Evolutionary conservation across 2,113 vertebrate species (phyloP).

Genomic region (Mobula hypostoma): DNA sequence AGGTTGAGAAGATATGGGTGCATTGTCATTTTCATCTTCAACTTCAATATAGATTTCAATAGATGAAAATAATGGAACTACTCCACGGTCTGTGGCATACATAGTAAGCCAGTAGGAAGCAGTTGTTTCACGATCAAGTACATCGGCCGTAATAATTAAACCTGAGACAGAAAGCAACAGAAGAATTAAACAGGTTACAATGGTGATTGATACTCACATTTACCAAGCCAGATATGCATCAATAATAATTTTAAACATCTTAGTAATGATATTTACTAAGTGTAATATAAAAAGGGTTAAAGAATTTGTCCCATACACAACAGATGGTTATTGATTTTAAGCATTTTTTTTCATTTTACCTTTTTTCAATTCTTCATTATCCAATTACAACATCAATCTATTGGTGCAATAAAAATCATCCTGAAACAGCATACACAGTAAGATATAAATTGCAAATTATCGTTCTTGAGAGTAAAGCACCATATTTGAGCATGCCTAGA

Average conservation of each 20-base stretch:
- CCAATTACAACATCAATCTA: not conserved
- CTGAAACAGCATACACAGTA: not conserved
- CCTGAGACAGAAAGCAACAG: conserved; percentile 57
- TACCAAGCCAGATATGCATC: not conserved
- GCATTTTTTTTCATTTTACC: not conserved
- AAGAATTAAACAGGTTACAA: not conserved
- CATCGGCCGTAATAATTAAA: conserved; percentile 82
- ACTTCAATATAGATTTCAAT: conserved; percentile 88
- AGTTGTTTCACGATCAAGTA: conserved; percentile 85
- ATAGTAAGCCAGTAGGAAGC: conserved; percentile 89
- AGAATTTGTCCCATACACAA: not conserved
- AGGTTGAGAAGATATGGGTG: conserved; percentile 82
- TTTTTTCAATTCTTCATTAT: not conserved
- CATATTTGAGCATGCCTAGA: not conserved
- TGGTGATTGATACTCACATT: not conserved
- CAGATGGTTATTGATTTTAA: not conserved
- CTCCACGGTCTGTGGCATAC: conserved; percentile 85
- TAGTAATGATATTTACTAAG: not conserved
- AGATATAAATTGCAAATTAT: conserved; percentile 5
- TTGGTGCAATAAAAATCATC: not conserved
- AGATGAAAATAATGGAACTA: conserved; percentile 79
- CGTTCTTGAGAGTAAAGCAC: not conserved
- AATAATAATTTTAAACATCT: not conserved
- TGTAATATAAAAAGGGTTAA: not conserved
- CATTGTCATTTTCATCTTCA: conserved; percentile 94